phyloP scores from a whole-genome alignment of 2,888 invertebrate species.

The Caenorhabditis zanzibari region DNA sequence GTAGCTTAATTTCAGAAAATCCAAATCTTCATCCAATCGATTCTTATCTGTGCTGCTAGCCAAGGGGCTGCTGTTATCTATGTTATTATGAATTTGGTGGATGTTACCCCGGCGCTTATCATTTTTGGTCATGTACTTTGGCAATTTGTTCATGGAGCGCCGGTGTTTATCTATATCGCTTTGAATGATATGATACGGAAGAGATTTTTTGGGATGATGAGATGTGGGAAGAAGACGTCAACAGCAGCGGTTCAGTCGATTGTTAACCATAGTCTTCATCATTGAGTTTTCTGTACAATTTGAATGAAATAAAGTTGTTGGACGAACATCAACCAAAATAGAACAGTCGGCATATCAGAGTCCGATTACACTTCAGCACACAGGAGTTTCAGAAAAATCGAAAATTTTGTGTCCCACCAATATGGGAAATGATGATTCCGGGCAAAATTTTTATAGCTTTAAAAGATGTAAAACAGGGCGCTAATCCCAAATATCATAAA shows the following conservation, averaged over 20 bases:
- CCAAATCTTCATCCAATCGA: slow-evolving; percentile 54
- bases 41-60: slow-evolving; percentile 49
- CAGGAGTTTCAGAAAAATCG: too few relatives aligned
- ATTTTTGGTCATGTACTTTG: slow-evolving; percentile 47
- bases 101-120: slow-evolving; percentile 26
- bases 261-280: neutral
- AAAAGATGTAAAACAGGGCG: too few relatives aligned
- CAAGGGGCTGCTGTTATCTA: slow-evolving; percentile 50
- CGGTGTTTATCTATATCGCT: slow-evolving; percentile 48
- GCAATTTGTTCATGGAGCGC: slow-evolving; percentile 53
- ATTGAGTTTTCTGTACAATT: neutral
- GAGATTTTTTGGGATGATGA: slow-evolving; percentile 14
- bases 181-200: slow-evolving; percentile 42
- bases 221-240: neutral
- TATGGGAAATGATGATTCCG: too few relatives aligned
- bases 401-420: too few relatives aligned
- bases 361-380: too few relatives aligned
- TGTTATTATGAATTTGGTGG: slow-evolving; percentile 36
- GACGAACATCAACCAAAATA: too few relatives aligned
- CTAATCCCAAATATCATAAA: too few relatives aligned
- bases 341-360: too few relatives aligned
- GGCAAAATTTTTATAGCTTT: too few relatives aligned
- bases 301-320: too few relatives aligned
- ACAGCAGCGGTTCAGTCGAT: neutral
- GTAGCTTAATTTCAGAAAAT: slow-evolving; percentile 30